Conservation (phyloP, 2,888 invertebrate species). For the Lasius platythorax region DNA sequence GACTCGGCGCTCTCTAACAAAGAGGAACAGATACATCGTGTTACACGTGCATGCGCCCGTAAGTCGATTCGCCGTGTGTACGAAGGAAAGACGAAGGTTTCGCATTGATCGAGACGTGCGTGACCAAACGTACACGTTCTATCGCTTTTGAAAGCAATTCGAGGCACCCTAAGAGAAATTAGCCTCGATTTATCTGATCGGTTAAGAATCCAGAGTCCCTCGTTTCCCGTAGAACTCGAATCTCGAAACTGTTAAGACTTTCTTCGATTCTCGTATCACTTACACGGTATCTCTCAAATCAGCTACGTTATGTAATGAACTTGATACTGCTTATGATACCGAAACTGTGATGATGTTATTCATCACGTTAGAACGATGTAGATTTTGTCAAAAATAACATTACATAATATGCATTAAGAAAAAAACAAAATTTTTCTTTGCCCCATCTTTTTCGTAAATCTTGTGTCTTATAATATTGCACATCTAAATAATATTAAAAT, state of each 20-base stretch:
- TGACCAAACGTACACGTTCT: conserved; percentile 56
- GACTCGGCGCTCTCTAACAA: conserved; percentile 42
- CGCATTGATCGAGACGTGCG: conserved; percentile 54
- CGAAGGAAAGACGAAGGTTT: conserved; percentile 47
- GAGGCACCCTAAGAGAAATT: conserved; percentile 63
- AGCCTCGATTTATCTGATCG: conserved; percentile 61
- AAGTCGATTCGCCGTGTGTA: conserved; percentile 58
- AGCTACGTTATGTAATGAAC: background rate
- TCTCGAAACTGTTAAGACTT: conserved; percentile 33
- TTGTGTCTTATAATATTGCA: background rate
- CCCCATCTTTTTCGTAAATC: background rate
- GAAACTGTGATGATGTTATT: background rate
- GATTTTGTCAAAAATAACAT: background rate
- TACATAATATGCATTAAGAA: background rate
- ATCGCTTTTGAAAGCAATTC: conserved; percentile 54
- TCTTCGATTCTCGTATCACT: background rate
- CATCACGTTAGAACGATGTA: background rate
- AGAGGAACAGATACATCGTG: conserved; percentile 53
- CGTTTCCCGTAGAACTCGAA: conserved; percentile 12
- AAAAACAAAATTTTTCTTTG: background rate
- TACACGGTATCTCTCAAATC: background rate
- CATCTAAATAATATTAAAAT: conserved; percentile 6
- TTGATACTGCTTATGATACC: background rate
- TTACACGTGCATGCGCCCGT: conserved; percentile 38
- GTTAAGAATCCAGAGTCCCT: conserved; percentile 46